phyloP scores from a whole-genome alignment of 2,113 vertebrate genomes.

The Dasyprocta punctata region DNA sequence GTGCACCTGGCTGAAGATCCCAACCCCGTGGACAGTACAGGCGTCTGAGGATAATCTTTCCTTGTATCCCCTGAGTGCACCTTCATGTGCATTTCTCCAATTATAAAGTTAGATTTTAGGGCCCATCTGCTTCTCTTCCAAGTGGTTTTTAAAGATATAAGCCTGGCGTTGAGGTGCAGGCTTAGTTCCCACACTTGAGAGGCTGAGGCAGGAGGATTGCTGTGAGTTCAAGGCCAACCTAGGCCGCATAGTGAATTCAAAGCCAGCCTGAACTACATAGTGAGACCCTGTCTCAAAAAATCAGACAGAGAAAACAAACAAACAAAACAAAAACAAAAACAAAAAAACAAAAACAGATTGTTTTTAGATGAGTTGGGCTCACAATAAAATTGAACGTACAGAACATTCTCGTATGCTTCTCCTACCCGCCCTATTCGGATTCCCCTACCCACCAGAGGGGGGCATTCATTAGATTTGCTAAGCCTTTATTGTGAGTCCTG shows the following conservation, averaged over 20 bases:
- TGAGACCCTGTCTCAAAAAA: background rate
- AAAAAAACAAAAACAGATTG: background rate
- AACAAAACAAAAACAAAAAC: background rate
- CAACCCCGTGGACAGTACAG: background rate
- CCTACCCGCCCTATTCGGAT: rapidly evolving
- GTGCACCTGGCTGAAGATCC: too few species aligned
- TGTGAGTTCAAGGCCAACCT: background rate
- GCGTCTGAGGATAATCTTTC: background rate
- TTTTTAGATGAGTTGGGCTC: background rate
- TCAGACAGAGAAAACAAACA: background rate
- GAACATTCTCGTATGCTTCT: background rate
- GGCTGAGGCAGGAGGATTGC: background rate
- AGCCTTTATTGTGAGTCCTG: background rate
- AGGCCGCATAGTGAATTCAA: background rate
- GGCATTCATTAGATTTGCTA: background rate
- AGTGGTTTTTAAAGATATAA: background rate
- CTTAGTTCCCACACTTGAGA: background rate
- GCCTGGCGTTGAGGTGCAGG: background rate
- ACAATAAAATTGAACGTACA: background rate
- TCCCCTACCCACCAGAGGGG: rapidly evolving
- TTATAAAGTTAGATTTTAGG: constrained; percentile 20
- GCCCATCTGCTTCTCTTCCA: background rate
- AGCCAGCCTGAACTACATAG: background rate
- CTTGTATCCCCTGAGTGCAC: background rate
- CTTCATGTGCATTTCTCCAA: background rate